Evolutionary conservation across 2,113 vertebrate genomes (phyloP).

Genomic region (Charadrius vociferus): DNA sequence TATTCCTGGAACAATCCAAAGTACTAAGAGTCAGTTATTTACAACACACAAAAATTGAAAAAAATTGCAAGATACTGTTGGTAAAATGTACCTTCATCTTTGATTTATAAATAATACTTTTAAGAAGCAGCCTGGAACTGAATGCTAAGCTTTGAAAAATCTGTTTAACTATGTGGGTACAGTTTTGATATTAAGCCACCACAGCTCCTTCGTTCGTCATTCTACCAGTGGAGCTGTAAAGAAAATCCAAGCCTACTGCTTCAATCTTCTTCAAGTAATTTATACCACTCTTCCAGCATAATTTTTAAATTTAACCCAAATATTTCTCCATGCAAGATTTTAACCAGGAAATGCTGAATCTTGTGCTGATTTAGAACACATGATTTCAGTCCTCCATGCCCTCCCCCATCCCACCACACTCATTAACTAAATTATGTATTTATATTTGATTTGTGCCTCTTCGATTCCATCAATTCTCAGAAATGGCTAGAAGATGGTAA

Average conservation of each 20-base stretch:
- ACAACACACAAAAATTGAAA: not conserved
- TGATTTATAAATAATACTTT: not conserved
- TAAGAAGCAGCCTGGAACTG: not conserved
- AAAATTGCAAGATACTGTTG: not conserved
- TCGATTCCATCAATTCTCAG: not conserved
- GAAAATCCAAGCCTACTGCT: not conserved
- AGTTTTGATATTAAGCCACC: not conserved
- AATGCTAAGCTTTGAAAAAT: not conserved
- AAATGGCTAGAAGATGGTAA: not conserved
- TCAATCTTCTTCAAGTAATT: not conserved
- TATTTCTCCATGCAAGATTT: not conserved
- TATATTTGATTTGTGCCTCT: not conserved
- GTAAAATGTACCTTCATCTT: not conserved
- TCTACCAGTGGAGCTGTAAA: rapidly evolving
- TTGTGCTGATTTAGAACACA: not conserved
- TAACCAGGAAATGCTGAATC: not conserved
- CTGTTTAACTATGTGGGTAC: not conserved
- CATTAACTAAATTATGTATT: not conserved
- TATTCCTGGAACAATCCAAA: not conserved
- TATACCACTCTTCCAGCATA: not conserved
- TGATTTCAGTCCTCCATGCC: not conserved
- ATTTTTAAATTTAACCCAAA: not conserved
- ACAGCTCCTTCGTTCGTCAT: not conserved
- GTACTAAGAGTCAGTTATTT: not conserved
- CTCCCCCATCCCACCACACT: not conserved